Evolutionary conservation across 2,113 vertebrate species (phyloP).

Genomic region (Rana temporaria): DNA sequence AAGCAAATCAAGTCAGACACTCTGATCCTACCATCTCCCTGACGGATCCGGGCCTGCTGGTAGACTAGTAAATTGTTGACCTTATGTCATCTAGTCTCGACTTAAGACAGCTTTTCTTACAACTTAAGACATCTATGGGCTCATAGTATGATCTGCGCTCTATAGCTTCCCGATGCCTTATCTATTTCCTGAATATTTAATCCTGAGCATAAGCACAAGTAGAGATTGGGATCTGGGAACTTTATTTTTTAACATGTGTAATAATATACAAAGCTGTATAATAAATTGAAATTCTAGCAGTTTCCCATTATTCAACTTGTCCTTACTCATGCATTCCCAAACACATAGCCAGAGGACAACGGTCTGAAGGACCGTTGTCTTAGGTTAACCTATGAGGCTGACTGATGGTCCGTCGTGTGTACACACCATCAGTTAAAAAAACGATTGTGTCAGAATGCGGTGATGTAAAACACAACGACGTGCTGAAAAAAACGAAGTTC

Average conservation of each 20-base stretch:
- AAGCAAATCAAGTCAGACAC: constrained; percentile 50
- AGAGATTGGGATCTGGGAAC: neutral
- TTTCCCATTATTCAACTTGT: too few species aligned
- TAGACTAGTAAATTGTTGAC: constrained; percentile 40
- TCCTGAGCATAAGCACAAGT: neutral
- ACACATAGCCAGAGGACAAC: too few species aligned
- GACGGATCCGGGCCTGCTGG: constrained; percentile 6
- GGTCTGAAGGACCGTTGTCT: too few species aligned
- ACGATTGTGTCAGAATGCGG: too few species aligned
- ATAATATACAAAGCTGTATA: too few species aligned
- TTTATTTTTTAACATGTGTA: neutral
- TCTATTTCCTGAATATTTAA: constrained; percentile 17
- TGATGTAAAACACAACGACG: too few species aligned
- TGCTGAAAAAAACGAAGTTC: too few species aligned
- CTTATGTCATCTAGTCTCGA: constrained; percentile 37
- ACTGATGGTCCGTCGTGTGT: too few species aligned
- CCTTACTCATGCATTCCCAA: too few species aligned
- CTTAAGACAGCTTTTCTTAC: constrained; percentile 16
- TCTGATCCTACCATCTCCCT: constrained; percentile 44
- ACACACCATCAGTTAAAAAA: too few species aligned
- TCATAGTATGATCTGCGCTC: neutral
- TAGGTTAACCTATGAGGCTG: too few species aligned
- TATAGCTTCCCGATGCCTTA: constrained; percentile 4
- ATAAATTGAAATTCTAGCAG: too few species aligned
- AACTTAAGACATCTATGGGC: constrained; percentile 26